A percentile compares a stretch with the other conserved stretches of the same genome.
phyloP scores from a whole-genome alignment of 2,113 vertebrate species.

The Microcebus tavaratra region DNA sequence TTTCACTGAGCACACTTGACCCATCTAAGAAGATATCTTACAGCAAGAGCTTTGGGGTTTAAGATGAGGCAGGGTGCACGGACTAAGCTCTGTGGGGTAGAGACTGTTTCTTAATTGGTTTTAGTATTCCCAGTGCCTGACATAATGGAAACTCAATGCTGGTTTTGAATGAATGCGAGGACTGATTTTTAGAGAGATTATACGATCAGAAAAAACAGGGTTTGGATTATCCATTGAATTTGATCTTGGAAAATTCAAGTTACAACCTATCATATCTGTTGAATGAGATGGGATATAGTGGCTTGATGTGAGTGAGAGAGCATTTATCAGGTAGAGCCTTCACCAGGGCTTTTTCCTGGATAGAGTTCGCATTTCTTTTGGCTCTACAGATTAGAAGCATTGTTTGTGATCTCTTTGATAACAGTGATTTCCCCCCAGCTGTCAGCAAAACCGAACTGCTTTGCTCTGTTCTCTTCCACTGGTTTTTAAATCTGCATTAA shows the following conservation, averaged over 20 bases:
- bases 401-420: slow-evolving; percentile 57
- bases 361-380: slow-evolving; percentile 61
- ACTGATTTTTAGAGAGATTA: slow-evolving; percentile 65
- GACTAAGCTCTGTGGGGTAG: neutral
- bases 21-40: slow-evolving; percentile 31
- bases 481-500: slow-evolving; percentile 73
- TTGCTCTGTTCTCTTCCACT: slow-evolving; percentile 31
- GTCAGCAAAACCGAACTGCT: slow-evolving; percentile 56
- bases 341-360: neutral
- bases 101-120: neutral
- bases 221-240: slow-evolving; percentile 55
- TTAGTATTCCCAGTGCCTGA: neutral
- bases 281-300: slow-evolving; percentile 27
- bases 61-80: neutral
- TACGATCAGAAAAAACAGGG: slow-evolving; percentile 45
- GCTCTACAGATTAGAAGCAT: slow-evolving; percentile 31
- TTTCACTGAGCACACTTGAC: slow-evolving; percentile 23
- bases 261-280: neutral
- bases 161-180: slow-evolving; percentile 59
- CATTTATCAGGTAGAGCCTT: neutral
- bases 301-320: neutral
- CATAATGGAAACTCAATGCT: neutral
- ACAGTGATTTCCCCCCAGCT: slow-evolving; percentile 56
- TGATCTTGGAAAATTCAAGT: slow-evolving; percentile 56
- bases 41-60: slow-evolving; percentile 52